Conservation (phyloP, 2,888 invertebrate genomes). For the Norana najaformis region DNA sequence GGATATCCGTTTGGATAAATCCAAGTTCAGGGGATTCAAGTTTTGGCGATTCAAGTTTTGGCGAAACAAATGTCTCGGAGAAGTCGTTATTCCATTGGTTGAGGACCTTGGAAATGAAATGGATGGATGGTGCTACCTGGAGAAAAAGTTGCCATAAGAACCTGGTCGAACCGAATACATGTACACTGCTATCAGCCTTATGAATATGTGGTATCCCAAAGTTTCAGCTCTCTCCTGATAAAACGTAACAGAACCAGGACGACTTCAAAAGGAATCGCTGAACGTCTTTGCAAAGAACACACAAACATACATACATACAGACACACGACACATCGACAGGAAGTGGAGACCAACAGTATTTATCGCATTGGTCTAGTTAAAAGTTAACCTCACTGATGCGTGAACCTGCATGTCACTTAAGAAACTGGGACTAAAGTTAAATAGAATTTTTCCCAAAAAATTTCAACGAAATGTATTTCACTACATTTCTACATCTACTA, state of each 20-base stretch:
- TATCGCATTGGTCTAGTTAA: neutral
- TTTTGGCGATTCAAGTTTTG: neutral
- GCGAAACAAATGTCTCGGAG: conserved; percentile 2
- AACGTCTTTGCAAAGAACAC: neutral
- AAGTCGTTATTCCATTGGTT: conserved; percentile 18
- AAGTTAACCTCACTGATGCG: no score
- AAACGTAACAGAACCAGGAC: no score
- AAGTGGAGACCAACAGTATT: neutral
- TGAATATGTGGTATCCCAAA: no score
- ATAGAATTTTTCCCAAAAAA: neutral
- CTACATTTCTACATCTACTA: no score
- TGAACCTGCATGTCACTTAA: neutral
- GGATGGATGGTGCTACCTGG: neutral
- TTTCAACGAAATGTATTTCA: neutral
- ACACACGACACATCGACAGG: neutral
- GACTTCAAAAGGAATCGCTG: no score
- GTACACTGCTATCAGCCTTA: neutral
- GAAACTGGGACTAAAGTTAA: neutral
- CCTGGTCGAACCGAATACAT: no score
- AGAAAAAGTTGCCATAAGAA: neutral
- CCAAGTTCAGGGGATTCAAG: no score
- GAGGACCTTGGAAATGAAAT: neutral
- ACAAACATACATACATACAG: no score
- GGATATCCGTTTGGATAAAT: neutral
- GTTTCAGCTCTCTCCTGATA: no score